Conservation (phyloP, 2,888 invertebrate genomes). For the Neoitamus cyanurus region DNA sequence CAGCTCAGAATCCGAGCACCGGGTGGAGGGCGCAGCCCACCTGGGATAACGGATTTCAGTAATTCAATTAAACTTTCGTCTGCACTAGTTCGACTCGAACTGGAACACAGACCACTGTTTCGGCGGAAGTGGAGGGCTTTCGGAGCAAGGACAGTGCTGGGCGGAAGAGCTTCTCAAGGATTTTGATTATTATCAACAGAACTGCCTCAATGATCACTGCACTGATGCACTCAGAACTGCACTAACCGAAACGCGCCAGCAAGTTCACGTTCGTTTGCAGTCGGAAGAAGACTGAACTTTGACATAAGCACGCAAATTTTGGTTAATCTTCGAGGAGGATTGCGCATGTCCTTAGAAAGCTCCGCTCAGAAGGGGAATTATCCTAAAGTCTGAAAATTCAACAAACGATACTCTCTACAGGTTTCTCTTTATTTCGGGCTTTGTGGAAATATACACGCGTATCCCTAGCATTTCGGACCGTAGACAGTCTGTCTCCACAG, state of each 20-base stretch:
- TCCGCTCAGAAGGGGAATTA: not conserved
- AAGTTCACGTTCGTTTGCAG: not conserved
- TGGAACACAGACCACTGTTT: not conserved
- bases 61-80: conserved; percentile 15
- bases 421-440: not conserved
- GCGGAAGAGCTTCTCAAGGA: not conserved
- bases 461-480: not conserved
- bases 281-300: conserved; percentile 22
- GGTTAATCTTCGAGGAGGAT: not conserved
- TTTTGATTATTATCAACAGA: not conserved
- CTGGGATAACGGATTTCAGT: not conserved
- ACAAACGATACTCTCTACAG: not conserved
- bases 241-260: not conserved
- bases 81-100: not conserved
- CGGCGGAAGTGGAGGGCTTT: not conserved
- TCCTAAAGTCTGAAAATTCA: not conserved
- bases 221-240: conserved; percentile 14
- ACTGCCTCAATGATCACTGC: not conserved
- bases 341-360: not conserved
- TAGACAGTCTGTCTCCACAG: too few relatives aligned
- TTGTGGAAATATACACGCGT: not conserved
- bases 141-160: not conserved
- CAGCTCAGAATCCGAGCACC: conserved; percentile 16
- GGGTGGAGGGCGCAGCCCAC: not conserved
- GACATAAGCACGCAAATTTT: not conserved